These are phyloP conservation scores for Laspeyria flexula DNA, from an alignment of 2,888 invertebrate species.

Conservation along the genomic window DNA sequence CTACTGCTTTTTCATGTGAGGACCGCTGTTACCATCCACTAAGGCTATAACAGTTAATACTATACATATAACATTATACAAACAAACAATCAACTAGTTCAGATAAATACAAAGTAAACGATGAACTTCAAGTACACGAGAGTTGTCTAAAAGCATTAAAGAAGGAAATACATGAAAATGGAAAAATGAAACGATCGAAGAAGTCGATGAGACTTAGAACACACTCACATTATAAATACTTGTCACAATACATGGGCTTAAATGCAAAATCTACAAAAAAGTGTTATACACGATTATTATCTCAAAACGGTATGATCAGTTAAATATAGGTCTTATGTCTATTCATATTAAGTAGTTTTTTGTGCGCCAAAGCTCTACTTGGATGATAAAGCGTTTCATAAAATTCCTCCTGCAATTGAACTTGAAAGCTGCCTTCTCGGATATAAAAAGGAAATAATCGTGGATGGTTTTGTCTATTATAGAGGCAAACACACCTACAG, in stretches of 20 bases:
- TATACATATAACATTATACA: conserved; percentile 16
- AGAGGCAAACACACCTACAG: too few relatives aligned
- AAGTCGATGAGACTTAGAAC: conserved; percentile 69
- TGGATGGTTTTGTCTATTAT: too few relatives aligned
- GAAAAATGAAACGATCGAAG: conserved; percentile 45
- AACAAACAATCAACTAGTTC: conserved; percentile 20
- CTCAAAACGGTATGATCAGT: conserved; percentile 76
- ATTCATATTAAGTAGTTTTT: conserved; percentile 67
- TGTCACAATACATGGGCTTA: conserved; percentile 83
- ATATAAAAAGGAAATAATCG: too few relatives aligned
- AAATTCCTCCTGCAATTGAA: conserved; percentile 40
- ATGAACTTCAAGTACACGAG: conserved; percentile 20
- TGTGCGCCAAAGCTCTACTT: conserved; percentile 83
- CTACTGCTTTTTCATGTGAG: too few relatives aligned
- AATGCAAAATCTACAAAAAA: conserved; percentile 83
- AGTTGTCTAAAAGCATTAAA: conserved; percentile 26
- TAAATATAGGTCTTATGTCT: conserved; percentile 76
- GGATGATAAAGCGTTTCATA: conserved; percentile 70
- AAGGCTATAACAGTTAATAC: conserved; percentile 33
- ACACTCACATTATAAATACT: conserved; percentile 78
- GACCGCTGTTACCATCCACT: too few relatives aligned
- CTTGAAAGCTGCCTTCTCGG: background rate
- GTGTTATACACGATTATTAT: conserved; percentile 81
- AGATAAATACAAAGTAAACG: conserved; percentile 12
- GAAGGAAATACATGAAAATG: conserved; percentile 37